Base-by-base conservation (phyloP, 2,888 invertebrate species). In the Melanchra persicariae region DNA sequence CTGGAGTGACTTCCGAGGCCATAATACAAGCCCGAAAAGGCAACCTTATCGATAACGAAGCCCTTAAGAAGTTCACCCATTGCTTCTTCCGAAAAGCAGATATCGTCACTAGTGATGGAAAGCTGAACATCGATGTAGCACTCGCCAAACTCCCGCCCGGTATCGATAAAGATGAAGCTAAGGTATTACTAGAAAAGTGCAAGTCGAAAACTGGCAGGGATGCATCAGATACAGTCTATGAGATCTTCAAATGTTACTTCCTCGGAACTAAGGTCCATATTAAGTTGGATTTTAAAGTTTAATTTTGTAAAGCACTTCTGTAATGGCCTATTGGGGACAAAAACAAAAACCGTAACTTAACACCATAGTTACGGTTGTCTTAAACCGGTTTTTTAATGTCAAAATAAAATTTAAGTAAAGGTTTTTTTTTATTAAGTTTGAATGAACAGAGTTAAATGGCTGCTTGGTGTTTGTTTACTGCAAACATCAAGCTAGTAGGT, bases 201-300 rank as follows among this genome's bases (percentile, higher is more conserved):
- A 26, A 51, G 3, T 12, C 40, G 5, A 40, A 40, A 65, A 30
- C 49, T 1, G 26, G 49, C 2, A 66, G 26, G 0, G 24, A 66
- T n/a, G 10, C 22, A 1, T 17, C 24, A 0, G 65, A 66, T 5
- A 66, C 64, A 1, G 49, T 62, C 34, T 65, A 17, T 17, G 62
- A 65, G n/a, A 65, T 65, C 0, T 47, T 34, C 5, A 49, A 66
- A 26, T 66, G 64, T 66, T 64, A 40, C 12, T 19, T 4, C 7
- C 0, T 0, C 1, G 19, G 15, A 9, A 22, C 30, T 15, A 22
- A 40, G 9, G 40, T 15, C 3, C 68, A 52, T 51, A 30, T 40
- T 10, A n/a, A n/a, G 5, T 26, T 37, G 3, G 22, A 37, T 26
- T 66, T 64, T 37, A 49, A 37, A 4, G 26, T 65, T 8, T 17